These are phyloP conservation scores for Brachionus rotundiformis DNA, from an alignment of 1,140 invertebrate genomes.

Conservation along the genomic window DNA sequence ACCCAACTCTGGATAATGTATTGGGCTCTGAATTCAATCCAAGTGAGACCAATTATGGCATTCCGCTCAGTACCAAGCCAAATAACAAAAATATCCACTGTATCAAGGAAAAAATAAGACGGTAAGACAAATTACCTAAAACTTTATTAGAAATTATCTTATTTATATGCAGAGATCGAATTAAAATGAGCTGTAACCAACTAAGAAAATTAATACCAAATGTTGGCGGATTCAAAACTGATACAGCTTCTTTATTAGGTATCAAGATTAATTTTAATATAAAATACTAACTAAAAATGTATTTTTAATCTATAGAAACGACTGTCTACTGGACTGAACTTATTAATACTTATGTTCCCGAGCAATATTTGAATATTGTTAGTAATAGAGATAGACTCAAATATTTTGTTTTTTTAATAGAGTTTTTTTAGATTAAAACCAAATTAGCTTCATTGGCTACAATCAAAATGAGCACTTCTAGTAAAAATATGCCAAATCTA, in stretches of 20 bases:
- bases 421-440: constrained; percentile 30
- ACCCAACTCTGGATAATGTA: not conserved
- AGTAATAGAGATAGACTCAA: not conserved
- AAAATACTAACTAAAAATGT: no score
- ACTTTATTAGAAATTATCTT: not conserved
- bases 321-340: constrained; percentile 34
- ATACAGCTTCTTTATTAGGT: constrained; percentile 29
- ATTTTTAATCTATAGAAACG: not conserved
- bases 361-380: constrained; percentile 42
- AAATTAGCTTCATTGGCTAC: not conserved
- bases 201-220: constrained; percentile 26
- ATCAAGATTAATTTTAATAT: not conserved
- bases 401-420: not conserved
- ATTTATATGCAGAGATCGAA: constrained; percentile 1
- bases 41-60: not conserved
- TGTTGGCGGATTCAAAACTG: constrained; percentile 25
- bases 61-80: not conserved
- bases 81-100: constrained; percentile 23
- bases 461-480: not conserved
- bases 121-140: not conserved
- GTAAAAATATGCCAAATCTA: not conserved
- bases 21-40: not conserved
- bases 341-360: constrained; percentile 15
- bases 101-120: constrained; percentile 32
- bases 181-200: constrained; percentile 36